These are phyloP conservation scores for Montipora capricornis DNA, from an alignment of 64 coral and sea anemone species.

Conservation along the genomic window DNA sequence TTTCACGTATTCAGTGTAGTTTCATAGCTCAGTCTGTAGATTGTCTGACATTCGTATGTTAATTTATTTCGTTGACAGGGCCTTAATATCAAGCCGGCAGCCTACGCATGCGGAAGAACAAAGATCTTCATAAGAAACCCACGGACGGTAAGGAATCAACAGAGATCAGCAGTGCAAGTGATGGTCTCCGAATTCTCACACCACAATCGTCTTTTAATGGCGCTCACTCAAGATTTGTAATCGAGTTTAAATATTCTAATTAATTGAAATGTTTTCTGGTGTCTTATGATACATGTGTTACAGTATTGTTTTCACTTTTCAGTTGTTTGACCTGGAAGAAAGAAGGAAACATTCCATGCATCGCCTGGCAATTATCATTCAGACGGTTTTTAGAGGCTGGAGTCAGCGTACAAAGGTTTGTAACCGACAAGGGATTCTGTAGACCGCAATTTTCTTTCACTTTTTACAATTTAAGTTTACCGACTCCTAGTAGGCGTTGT, in stretches of 20 bases:
- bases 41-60: no score
- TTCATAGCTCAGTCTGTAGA: no score
- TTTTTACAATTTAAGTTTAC: no score
- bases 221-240: no score
- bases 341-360: slow-evolving; percentile 84
- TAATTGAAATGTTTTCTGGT: neutral
- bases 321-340: slow-evolving; percentile 97
- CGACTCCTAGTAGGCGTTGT: no score
- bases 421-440: neutral
- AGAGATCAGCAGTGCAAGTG: neutral
- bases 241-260: no score
- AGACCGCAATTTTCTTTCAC: no score
- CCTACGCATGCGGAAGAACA: slow-evolving; percentile 93
- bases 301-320: neutral
- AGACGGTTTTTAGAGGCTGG: slow-evolving; percentile 92
- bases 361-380: slow-evolving; percentile 90
- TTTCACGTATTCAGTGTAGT: no score
- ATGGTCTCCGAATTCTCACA: no score
- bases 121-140: slow-evolving; percentile 98
- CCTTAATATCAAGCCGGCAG: slow-evolving; percentile 80
- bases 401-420: slow-evolving; percentile 77
- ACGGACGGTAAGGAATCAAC: slow-evolving; percentile 76
- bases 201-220: no score
- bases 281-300: neutral
- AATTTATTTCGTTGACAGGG: slow-evolving; percentile 39